Base-by-base conservation (phyloP, 2,113 vertebrate species). In the Datnioides undecimradiatus region DNA sequence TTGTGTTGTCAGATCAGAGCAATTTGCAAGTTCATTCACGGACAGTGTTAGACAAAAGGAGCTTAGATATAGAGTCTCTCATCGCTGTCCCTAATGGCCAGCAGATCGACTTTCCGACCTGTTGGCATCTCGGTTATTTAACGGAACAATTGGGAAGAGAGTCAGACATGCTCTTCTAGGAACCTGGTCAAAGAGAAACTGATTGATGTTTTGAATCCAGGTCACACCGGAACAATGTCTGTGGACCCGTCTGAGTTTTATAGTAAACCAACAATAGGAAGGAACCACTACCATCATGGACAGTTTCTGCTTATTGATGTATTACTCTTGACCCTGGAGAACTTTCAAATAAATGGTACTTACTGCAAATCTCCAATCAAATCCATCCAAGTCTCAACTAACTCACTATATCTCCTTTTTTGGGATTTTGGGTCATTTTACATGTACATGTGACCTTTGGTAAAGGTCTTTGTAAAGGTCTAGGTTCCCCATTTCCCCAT, bases 1-100 rank as follows among this genome's bases (percentile, higher is more conserved):
- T 97, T 97, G 96, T 97, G 94, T 92, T 81, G 76, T 62, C 65
- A 96, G 95, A 97, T 97, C 96, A 95, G 94, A 98, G 95, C 95
- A 97, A 98, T 97, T 97, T 97, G 96, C 96, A 96, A 95, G 93
- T 95, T 95, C 90, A 92, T 95, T 92, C 88, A 94, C 66, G 91
- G 95, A 95, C 93, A 91, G 86, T 78, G 88, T 91, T 88, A 92
- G 93, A 97, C 95, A 96, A 96, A 96, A 96, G 92, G 88, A 93
- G 91, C 93, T 95, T 90, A 94, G 95, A 96, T 95, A 94, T 91
- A 93, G 83, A 93, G 92, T 95, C 95, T 95, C 91, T 97, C 96
- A 95, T 84, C 95, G 73, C 86, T 80, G 54, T 79, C 90, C 92
- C 91, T 89, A 85, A 78, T 85, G 70, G 38, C 86, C 83, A 51